These are phyloP conservation scores for Prionace glauca DNA, from an alignment of 2,797 vertebrate species.

Conservation along the genomic window DNA sequence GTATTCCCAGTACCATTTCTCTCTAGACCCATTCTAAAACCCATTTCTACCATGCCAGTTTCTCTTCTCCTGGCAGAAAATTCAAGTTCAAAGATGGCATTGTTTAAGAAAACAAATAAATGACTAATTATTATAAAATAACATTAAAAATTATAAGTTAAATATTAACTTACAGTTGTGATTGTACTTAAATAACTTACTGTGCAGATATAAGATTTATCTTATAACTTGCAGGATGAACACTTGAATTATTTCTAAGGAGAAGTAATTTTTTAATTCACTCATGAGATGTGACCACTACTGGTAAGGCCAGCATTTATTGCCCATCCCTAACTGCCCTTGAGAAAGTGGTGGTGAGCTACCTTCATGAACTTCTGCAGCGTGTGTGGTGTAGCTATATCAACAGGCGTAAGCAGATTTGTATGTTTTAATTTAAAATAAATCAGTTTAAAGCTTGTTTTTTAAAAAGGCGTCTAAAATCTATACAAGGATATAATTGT, in stretches of 20 bases:
- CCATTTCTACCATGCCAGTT: background rate
- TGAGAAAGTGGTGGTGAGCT: no score
- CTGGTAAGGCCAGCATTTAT: no score
- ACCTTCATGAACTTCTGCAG: no score
- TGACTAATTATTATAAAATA: background rate
- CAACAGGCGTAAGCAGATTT: background rate
- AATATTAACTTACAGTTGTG: background rate
- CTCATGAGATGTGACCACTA: no score
- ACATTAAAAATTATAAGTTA: background rate
- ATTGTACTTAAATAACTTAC: background rate
- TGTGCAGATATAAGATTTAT: background rate
- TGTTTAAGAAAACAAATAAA: background rate
- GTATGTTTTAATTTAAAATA: constrained; percentile 2
- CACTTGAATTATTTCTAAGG: background rate
- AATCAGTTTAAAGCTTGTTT: background rate
- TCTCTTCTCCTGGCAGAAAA: background rate
- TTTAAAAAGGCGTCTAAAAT: background rate
- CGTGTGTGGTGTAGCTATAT: no score
- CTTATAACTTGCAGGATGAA: background rate
- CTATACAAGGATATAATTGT: background rate
- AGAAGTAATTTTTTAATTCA: background rate
- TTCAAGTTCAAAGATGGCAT: background rate
- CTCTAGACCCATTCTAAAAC: background rate
- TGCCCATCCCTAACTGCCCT: no score
- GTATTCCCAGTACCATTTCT: background rate